Percentiles rank a stretch among this genome's conserved stretches.
These are phyloP conservation scores for Sesamia nonagrioides DNA, from an alignment of 1,140 invertebrate species.

Conservation along the genomic window DNA sequence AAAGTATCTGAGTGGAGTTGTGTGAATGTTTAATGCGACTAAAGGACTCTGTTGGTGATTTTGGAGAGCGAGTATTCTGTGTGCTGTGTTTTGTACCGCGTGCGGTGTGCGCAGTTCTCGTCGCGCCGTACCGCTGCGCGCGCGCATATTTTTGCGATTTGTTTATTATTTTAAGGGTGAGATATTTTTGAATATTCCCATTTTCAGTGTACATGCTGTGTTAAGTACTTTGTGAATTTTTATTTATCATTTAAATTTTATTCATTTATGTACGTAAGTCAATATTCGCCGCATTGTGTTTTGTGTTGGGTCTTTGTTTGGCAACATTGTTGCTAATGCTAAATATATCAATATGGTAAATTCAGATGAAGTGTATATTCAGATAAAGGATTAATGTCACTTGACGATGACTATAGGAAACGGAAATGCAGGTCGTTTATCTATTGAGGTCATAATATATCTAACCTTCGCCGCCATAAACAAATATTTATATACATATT, in stretches of 20 bases:
- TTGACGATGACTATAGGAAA: too few species aligned
- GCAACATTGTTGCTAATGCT: neutral
- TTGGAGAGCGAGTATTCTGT: neutral
- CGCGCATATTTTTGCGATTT: conserved; percentile 45
- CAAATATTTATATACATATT: too few species aligned
- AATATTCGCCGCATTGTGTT: neutral
- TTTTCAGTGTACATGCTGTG: neutral
- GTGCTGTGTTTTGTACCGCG: neutral
- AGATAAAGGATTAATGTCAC: too few species aligned
- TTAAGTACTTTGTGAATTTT: neutral
- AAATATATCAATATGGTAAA: neutral
- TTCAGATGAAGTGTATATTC: too few species aligned
- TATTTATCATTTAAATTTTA: neutral
- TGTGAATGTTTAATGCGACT: conserved; percentile 17
- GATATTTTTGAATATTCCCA: conserved; percentile 1
- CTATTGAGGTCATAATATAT: too few species aligned
- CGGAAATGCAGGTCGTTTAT: too few species aligned
- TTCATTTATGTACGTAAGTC: neutral
- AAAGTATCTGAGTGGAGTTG: conserved; percentile 18
- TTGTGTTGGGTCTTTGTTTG: neutral
- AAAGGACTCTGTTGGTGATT: conserved; percentile 16
- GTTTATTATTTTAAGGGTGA: conserved; percentile 47
- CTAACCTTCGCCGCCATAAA: too few species aligned
- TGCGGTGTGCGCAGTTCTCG: conserved; percentile 46
- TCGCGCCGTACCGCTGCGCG: conserved; percentile 38